Conservation (phyloP, 2,888 invertebrate species). For the Cactoblastis cactorum region DNA sequence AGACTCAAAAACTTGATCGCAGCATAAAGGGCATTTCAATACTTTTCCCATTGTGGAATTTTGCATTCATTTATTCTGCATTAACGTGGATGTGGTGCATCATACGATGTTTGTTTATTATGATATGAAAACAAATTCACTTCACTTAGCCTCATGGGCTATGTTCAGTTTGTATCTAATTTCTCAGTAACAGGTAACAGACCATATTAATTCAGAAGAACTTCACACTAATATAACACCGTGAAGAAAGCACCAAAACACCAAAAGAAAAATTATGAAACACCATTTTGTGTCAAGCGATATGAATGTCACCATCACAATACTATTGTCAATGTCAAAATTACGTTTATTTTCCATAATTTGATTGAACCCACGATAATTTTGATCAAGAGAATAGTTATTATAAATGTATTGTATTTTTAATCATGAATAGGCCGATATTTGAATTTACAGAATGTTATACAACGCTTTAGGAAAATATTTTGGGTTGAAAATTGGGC, state of each 20-base stretch:
- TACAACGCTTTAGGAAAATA: no score
- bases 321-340: background rate
- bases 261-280: constrained; percentile 30
- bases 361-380: background rate
- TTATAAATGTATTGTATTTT: no score
- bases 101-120: constrained; percentile 26
- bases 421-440: no score
- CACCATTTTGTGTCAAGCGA: constrained; percentile 13
- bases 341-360: background rate
- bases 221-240: constrained; percentile 66
- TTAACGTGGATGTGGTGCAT: background rate
- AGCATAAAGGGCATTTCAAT: constrained; percentile 82
- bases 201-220: constrained; percentile 59
- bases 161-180: constrained; percentile 60
- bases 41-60: constrained; percentile 68
- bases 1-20: constrained; percentile 80
- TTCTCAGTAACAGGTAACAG: constrained; percentile 47
- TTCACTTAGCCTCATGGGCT: constrained; percentile 38
- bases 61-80: background rate
- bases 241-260: constrained; percentile 58
- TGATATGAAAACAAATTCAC: constrained; percentile 44
- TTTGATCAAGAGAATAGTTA: no score
- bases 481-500: no score
- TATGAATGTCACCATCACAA: no score
- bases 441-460: no score